phyloP scores from a whole-genome alignment of 1,140 invertebrate genomes.

The Aphis gossypii region DNA sequence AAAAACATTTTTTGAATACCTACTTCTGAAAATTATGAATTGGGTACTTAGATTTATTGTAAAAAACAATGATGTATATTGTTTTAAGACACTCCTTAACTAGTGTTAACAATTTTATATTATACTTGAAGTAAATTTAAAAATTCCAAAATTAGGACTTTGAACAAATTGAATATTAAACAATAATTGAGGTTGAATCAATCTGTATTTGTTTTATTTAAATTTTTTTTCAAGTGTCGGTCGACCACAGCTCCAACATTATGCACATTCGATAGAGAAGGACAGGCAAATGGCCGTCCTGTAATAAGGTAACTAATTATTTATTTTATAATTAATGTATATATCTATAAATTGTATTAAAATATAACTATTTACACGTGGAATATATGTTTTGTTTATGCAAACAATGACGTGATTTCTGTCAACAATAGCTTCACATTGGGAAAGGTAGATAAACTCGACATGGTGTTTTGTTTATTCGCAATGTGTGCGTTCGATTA shows the following conservation, averaged over 20 bases:
- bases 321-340: neutral
- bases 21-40: neutral
- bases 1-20: too few relatives aligned
- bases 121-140: neutral
- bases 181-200: neutral
- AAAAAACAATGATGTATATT: neutral
- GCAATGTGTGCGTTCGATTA: conserved; percentile 55
- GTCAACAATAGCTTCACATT: conserved; percentile 51
- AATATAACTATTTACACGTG: neutral
- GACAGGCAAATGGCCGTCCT: conserved; percentile 43
- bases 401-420: conserved; percentile 36
- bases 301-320: conserved; percentile 43
- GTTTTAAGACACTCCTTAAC: neutral
- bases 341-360: neutral
- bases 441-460: conserved; percentile 57
- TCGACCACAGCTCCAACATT: conserved; percentile 51
- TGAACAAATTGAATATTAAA: neutral
- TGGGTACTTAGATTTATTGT: neutral
- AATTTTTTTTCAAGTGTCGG: conserved; percentile 31
- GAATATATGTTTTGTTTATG: conserved; percentile 50
- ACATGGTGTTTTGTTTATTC: conserved; percentile 52
- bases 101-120: neutral
- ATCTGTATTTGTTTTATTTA: neutral
- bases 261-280: conserved; percentile 57
- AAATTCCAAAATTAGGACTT: neutral